Conservation (phyloP, 2,113 vertebrate genomes). For the Sus scrofa region DNA sequence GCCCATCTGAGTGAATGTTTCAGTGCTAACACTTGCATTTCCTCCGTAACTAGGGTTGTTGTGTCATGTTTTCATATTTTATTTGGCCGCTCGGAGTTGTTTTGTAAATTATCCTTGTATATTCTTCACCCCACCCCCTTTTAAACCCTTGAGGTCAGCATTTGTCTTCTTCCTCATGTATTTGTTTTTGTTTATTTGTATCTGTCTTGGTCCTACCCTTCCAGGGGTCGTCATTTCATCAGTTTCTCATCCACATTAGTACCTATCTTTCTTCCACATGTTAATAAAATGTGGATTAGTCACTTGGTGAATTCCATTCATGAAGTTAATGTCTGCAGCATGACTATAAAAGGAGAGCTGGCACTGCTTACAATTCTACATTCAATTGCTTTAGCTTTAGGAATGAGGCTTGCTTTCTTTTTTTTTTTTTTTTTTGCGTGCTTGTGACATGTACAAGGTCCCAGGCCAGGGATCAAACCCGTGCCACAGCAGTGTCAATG, state of each 20-base stretch:
- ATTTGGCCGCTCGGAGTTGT: background rate
- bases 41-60: background rate
- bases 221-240: background rate
- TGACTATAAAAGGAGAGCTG: background rate
- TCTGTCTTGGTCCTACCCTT: background rate
- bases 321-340: too few relatives aligned
- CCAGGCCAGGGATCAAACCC: too few relatives aligned
- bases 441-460: too few relatives aligned
- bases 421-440: too few relatives aligned
- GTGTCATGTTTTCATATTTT: background rate
- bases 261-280: background rate
- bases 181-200: background rate
- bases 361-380: background rate
- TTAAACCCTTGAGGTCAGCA: background rate
- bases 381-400: accelerated
- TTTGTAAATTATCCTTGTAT: background rate
- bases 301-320: background rate
- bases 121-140: background rate
- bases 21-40: background rate
- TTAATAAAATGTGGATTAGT: background rate
- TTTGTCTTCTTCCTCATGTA: background rate
- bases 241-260: background rate
- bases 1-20: background rate
- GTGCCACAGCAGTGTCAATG: too few relatives aligned
- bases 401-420: background rate